phyloP scores from a whole-genome alignment of 2,888 invertebrate species.

The Cheilosia scutellata region DNA sequence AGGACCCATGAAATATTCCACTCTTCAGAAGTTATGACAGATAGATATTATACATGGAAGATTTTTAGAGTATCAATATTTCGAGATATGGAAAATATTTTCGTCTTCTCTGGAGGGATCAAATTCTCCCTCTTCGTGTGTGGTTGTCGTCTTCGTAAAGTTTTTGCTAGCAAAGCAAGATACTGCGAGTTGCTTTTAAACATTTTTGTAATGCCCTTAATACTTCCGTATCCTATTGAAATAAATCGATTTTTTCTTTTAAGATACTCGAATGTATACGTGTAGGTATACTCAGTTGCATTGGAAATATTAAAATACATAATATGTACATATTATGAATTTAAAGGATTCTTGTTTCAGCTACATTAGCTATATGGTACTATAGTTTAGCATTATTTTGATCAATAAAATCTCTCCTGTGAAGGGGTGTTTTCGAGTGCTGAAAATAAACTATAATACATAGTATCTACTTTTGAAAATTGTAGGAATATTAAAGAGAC shows the following conservation, averaged over 20 bases:
- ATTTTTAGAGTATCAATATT: conserved; percentile 61
- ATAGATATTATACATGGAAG: conserved; percentile 37
- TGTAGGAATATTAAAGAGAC: no score
- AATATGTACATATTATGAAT: not conserved
- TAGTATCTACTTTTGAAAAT: no score
- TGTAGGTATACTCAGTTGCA: not conserved
- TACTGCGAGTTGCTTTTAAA: not conserved
- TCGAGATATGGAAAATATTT: conserved; percentile 50
- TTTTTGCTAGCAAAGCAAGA: not conserved
- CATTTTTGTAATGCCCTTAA: conserved; percentile 26
- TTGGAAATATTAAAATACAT: not conserved
- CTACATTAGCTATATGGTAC: not conserved
- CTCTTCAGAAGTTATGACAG: conserved; percentile 40
- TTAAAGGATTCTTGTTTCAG: not conserved
- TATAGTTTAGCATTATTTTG: no score
- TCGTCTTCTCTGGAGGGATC: conserved; percentile 8
- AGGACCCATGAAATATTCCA: conserved; percentile 53
- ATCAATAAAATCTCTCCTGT: no score
- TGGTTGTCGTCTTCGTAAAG: not conserved
- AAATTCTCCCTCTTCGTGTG: conserved; percentile 1
- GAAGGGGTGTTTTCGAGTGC: no score
- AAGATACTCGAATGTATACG: not conserved
- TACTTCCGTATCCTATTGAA: conserved; percentile 2
- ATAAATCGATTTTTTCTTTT: conserved; percentile 3
- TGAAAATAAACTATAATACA: no score